Evolutionary conservation across 1,140 invertebrate genomes (phyloP), one percentile per base, ranked within the genome.

Genomic region (Scaptomyza hsui): DNA sequence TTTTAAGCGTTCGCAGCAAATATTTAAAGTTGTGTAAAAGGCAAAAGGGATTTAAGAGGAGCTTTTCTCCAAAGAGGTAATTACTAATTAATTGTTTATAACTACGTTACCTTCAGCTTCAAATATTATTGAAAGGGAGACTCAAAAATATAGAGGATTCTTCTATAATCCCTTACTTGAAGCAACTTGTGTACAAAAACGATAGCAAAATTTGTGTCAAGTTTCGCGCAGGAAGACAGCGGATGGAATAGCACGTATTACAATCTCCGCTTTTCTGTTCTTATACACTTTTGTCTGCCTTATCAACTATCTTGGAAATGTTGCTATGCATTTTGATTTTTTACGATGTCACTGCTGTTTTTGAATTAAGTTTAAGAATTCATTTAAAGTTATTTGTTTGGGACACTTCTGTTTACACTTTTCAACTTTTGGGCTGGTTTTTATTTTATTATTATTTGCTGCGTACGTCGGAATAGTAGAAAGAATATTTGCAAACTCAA

Each of bases 311-410:
- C 56, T 60, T 68, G 51, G 68, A 62, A 26, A 67, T 65, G 65
- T 72, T 72, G 44, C n/a, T n/a, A n/a, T 29, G 9, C 6, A 29
- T 64, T 41, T n/a, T n/a, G n/a, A n/a, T n/a, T 15, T 42, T 56
- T 39, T 45, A 45, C 29, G 32, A 29, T 60, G 32, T 52, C 18
- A 26, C 39, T 32, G 37, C 35, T 59, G 44, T 63, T 53, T 10
- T 47, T 32, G 18, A 24, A 51, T 45, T 59, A 41, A 9, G 12
- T 65, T 12, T 12, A 9, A 32, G 59, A 70, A 62, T 81, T 82
- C 74, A 80, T 80, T 79, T 75, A 42, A 68, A 80, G 78, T 79
- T 75, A 79, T 81, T 81, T 77, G 78, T 71, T 78, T 81, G 49
- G 69, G 39, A 35, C 60, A 71, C 63, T 55, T 72, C 60, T 57